Percentiles rank a stretch among this genome's conserved stretches.
phyloP scores from a whole-genome alignment of 2,888 invertebrate species.

The Agrochola litura region DNA sequence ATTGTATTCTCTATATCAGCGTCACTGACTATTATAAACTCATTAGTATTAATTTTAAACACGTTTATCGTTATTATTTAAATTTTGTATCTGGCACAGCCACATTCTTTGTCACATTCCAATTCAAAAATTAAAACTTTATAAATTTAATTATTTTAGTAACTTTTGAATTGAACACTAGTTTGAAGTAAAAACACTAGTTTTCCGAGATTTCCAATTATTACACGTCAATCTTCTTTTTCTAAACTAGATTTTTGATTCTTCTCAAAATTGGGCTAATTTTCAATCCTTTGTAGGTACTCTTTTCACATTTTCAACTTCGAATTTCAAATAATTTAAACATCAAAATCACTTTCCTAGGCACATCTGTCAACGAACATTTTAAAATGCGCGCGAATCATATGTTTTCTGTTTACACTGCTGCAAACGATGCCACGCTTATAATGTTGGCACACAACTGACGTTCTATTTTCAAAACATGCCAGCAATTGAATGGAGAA shows the following conservation, averaged over 20 bases:
- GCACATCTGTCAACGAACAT: slow-evolving; percentile 20
- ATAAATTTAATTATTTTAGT: slow-evolving; percentile 5
- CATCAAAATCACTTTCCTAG: background rate
- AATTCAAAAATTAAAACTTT: background rate
- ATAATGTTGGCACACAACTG: slow-evolving; percentile 70
- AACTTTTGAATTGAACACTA: background rate
- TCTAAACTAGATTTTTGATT: background rate
- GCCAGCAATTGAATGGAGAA: slow-evolving; percentile 56
- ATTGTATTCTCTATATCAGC: slow-evolving; percentile 19
- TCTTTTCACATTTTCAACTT: background rate
- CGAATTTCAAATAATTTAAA: slow-evolving; percentile 1
- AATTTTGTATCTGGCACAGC: slow-evolving; percentile 14
- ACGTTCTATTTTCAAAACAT: slow-evolving; percentile 77
- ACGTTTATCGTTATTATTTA: slow-evolving; percentile 25
- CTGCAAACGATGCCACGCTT: slow-evolving; percentile 53
- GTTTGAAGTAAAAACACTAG: background rate
- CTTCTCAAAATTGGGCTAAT: background rate
- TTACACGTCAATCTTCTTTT: background rate
- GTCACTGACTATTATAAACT: slow-evolving; percentile 53
- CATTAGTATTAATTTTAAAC: slow-evolving; percentile 52
- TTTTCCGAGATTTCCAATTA: background rate
- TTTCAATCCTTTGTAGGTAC: background rate
- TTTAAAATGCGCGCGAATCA: slow-evolving; percentile 63
- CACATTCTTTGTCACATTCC: slow-evolving; percentile 21
- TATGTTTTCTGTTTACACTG: slow-evolving; percentile 76